A percentile compares a stretch with the other conserved stretches of the same genome.
Evolutionary conservation across 1,140 invertebrate species (phyloP).

Genomic region (Hyles vespertilio): DNA sequence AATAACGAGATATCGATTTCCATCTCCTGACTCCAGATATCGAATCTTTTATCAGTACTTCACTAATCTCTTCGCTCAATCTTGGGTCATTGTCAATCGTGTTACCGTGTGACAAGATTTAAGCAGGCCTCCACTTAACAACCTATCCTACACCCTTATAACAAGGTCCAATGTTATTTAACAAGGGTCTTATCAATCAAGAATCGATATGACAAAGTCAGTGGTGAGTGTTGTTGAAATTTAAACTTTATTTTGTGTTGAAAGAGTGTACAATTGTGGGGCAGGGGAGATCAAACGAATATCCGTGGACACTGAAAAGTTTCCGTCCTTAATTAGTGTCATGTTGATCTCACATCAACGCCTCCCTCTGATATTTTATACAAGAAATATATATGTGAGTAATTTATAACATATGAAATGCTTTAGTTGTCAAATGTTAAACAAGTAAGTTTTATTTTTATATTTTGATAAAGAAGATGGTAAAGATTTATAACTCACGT

Average conservation of each 20-base stretch:
- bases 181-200: constrained; percentile 5
- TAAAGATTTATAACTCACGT: too few relatives aligned
- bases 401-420: too few relatives aligned
- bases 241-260: constrained; percentile 15
- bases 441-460: not conserved
- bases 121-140: constrained; percentile 6
- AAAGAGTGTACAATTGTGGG: constrained; percentile 4
- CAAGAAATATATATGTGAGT: constrained; percentile 18
- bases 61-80: constrained; percentile 43
- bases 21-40: constrained; percentile 24
- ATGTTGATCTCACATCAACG: constrained; percentile 42
- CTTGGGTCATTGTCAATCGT: constrained; percentile 41
- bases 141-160: constrained; percentile 10
- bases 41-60: constrained; percentile 34
- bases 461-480: too few relatives aligned
- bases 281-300: constrained; percentile 11
- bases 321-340: constrained; percentile 39
- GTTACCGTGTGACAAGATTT: constrained; percentile 31
- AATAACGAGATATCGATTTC: constrained; percentile 36
- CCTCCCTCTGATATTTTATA: constrained; percentile 26
- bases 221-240: constrained; percentile 8
- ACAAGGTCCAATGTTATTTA: constrained; percentile 4
- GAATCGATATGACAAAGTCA: constrained; percentile 10
- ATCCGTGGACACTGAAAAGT: constrained; percentile 13
- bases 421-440: too few relatives aligned